Base-by-base conservation (phyloP, 2,888 invertebrate species). In the Criorhina ranunculi region DNA sequence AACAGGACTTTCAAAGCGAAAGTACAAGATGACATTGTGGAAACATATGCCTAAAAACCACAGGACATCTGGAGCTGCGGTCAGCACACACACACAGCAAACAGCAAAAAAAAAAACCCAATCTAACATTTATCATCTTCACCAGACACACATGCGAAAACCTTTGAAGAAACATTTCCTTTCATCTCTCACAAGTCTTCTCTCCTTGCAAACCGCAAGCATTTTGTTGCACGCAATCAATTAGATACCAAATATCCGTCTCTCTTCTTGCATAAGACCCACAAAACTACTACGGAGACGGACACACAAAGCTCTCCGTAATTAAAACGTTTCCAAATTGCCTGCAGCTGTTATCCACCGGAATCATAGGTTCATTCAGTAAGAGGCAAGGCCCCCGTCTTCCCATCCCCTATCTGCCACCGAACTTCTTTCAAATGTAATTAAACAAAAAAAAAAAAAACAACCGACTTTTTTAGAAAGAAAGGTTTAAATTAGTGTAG, bases 281-380 rank as follows among this genome's bases (percentile, higher is more conserved):
- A 70, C 17, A 53, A 24, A 11, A 31, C 46, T 19, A 40, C 33
- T 7, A 49, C 57, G 44, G 24, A 11, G 40, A 59, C 70, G 44
- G 77, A 57, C 51, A 42, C 51, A 42, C 15, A 53, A 67, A 42
- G 66, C 42, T 66, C n/a, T n/a, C n/a, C 64, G 70, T 70, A 82
- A 82, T 82, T 82, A 82, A 82, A 82, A 82, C 70, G 82, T 78
- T 78, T 44, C 51, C 53, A 82, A 82, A 78, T 66, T 46, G 82
- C 82, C 82, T 72, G 78, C 82, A 82, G 82, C 82, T 82, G 82
- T 77, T 82, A 57, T 53, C 59, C 78, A 51, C 51, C 51, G 64
- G n/a, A 82, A 70, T 82, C 81, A 77, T 81, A 77, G 77, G 78
- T 51, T 66, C 60, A 75, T 51, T 57, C 64, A 73, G 33, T 46